Conservation (phyloP, 2,888 invertebrate genomes). For the Drosophila sordidula region DNA sequence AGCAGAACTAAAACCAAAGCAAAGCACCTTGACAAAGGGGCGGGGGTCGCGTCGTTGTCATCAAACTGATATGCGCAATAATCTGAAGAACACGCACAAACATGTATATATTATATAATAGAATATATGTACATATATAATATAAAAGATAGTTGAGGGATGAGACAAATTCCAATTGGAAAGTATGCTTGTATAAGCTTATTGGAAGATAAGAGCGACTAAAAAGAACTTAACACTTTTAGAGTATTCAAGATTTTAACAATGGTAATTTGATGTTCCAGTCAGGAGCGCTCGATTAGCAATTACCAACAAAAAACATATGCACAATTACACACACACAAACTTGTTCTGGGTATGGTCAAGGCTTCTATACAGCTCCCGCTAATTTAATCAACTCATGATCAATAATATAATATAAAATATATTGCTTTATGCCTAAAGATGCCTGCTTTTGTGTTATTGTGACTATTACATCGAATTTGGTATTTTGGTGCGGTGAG, state of each 20-base stretch:
- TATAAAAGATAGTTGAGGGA: too few relatives aligned
- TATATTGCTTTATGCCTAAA: too few relatives aligned
- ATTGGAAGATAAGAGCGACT: not conserved
- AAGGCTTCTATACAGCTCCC: too few relatives aligned
- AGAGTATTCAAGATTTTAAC: not conserved
- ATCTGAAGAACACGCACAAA: conserved; percentile 6
- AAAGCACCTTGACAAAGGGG: conserved; percentile 11
- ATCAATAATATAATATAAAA: too few relatives aligned
- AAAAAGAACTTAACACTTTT: not conserved
- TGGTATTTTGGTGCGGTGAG: too few relatives aligned
- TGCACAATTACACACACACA: too few relatives aligned
- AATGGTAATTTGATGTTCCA: not conserved
- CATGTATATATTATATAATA: not conserved
- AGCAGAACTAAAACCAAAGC: conserved; percentile 8
- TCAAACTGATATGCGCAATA: conserved; percentile 33
- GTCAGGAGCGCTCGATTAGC: too few relatives aligned
- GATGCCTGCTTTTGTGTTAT: too few relatives aligned
- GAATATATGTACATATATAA: not conserved
- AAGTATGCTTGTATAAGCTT: not conserved
- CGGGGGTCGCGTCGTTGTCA: conserved; percentile 3
- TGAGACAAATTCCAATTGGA: not conserved
- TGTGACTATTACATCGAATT: too few relatives aligned
- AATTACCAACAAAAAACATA: too few relatives aligned
- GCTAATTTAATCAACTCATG: too few relatives aligned
- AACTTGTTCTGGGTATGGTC: too few relatives aligned